Evolutionary conservation across 2,888 invertebrate species (phyloP).

Genomic region (Cheilosia vernalis): DNA sequence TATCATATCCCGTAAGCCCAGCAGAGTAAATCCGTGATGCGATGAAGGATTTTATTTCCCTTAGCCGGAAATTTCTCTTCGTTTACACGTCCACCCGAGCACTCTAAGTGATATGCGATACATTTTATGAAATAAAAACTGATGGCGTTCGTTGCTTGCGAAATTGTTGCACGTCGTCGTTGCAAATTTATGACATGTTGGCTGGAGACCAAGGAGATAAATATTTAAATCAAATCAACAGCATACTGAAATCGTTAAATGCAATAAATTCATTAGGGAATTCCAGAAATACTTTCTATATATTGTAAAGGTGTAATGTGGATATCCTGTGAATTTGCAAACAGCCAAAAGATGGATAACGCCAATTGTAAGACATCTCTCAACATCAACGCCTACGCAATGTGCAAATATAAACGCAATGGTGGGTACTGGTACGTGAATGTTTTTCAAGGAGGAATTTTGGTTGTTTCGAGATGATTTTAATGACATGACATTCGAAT

Average conservation of each 20-base stretch:
- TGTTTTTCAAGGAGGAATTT: neutral
- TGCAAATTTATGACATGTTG: neutral
- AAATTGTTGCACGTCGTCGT: conserved; percentile 9
- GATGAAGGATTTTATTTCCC: conserved; percentile 47
- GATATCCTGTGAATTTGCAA: neutral
- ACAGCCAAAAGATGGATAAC: neutral
- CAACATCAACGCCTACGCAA: conserved; percentile 2
- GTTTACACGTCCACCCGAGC: conserved; percentile 13
- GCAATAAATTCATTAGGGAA: conserved; percentile 3
- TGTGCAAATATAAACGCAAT: neutral
- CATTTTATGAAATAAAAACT: conserved; percentile 3
- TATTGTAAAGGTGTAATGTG: neutral
- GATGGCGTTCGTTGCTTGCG: neutral
- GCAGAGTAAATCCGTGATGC: conserved; percentile 9
- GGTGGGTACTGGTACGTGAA: neutral
- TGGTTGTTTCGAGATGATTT: conserved; percentile 10
- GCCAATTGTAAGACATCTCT: neutral
- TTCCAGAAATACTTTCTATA: neutral
- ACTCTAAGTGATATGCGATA: conserved; percentile 39
- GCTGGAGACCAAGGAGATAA: neutral
- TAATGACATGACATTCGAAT: conserved; percentile 33
- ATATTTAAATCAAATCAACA: conserved; percentile 8
- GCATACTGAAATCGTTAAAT: conserved; percentile 1
- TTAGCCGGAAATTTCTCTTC: conserved; percentile 25
- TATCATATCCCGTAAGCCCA: conserved; percentile 18